Evolutionary conservation across 2,113 vertebrate species (phyloP).

Genomic region (Oxyruncus cristatus): DNA sequence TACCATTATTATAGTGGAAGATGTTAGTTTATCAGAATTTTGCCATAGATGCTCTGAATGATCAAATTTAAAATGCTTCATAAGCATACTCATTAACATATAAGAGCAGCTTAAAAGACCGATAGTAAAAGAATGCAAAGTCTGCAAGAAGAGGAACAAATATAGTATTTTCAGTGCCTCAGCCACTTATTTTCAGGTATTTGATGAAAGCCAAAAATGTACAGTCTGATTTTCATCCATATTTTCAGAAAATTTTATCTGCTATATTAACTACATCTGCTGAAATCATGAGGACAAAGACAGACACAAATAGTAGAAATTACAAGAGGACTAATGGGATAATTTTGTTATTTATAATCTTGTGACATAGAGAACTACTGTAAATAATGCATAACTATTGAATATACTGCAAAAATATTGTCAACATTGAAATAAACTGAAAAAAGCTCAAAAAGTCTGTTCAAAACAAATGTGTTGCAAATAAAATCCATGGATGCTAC

Average conservation of each 20-base stretch:
- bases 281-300: neutral
- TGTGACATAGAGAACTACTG: neutral
- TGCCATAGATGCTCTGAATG: neutral
- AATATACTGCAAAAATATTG: neutral
- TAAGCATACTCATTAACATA: neutral
- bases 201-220: neutral
- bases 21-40: neutral
- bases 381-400: neutral
- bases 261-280: neutral
- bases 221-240: neutral
- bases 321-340: neutral
- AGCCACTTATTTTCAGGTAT: neutral
- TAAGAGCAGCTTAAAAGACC: neutral
- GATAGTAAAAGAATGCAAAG: neutral
- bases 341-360: neutral
- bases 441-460: neutral
- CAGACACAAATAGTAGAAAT: neutral
- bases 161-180: neutral
- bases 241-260: neutral
- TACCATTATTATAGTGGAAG: neutral
- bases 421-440: neutral
- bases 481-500: neutral
- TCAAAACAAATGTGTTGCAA: neutral
- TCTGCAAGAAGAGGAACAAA: neutral
- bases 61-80: neutral